phyloP scores from a whole-genome alignment of 1,140 invertebrate species.

The Ips nitidus region DNA sequence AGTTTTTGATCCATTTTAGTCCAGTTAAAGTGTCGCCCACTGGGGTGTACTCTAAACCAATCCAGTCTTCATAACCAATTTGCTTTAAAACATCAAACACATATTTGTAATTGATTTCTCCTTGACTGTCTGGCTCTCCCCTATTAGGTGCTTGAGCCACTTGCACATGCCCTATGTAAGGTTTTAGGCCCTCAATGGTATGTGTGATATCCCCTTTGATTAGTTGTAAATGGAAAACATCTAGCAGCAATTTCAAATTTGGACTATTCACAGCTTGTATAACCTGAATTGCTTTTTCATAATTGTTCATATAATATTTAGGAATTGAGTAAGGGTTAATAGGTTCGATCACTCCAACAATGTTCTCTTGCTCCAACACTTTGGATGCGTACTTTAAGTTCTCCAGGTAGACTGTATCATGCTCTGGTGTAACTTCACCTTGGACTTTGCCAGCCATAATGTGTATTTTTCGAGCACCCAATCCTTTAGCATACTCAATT shows the following conservation, averaged over 20 bases:
- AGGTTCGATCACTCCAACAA: conserved; percentile 85
- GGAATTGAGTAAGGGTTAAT: conserved; percentile 83
- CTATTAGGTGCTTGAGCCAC: conserved; percentile 87
- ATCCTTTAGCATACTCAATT: conserved; percentile 77
- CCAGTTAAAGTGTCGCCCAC: conserved; percentile 63
- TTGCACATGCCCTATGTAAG: conserved; percentile 75
- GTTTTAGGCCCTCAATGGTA: conserved; percentile 69
- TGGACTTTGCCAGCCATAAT: too few relatives aligned
- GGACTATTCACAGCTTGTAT: conserved; percentile 75
- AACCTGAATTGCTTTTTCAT: conserved; percentile 68
- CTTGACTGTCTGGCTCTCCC: conserved; percentile 77
- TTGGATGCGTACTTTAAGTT: conserved; percentile 74
- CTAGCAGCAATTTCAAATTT: conserved; percentile 76
- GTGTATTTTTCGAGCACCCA: conserved; percentile 80
- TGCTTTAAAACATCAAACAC: conserved; percentile 71
- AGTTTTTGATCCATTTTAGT: conserved; percentile 70
- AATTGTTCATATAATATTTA: conserved; percentile 83
- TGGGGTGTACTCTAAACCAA: conserved; percentile 88
- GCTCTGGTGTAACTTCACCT: conserved; percentile 53
- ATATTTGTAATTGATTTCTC: conserved; percentile 88
- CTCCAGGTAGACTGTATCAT: conserved; percentile 67
- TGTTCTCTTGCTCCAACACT: conserved; percentile 65
- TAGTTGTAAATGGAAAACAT: conserved; percentile 87
- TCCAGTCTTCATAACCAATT: conserved; percentile 75
- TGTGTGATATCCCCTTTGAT: conserved; percentile 81